A percentile compares a stretch with the other conserved stretches of the same genome.
Evolutionary conservation across 2,888 invertebrate species (phyloP).

Genomic region (Perizoma affinitatum): DNA sequence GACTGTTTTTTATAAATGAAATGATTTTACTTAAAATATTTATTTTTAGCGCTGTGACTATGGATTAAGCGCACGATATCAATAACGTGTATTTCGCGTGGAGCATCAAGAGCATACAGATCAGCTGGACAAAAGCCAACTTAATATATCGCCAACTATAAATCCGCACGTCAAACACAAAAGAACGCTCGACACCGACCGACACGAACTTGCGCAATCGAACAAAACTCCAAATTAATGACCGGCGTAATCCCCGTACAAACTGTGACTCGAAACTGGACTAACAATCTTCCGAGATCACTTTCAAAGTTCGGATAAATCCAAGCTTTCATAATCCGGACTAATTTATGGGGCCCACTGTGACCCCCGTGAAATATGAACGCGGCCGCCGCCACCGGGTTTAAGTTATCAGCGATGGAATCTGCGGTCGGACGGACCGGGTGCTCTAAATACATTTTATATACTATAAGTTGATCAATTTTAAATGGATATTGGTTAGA

Average conservation of each 20-base stretch:
- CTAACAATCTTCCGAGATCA: constrained; percentile 45
- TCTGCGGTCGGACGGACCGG: constrained; percentile 31
- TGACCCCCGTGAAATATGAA: constrained; percentile 60
- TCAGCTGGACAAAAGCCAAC: constrained; percentile 41
- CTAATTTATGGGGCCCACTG: constrained; percentile 42
- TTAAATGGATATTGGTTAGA: too few relatives aligned
- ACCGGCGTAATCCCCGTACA: constrained; percentile 45
- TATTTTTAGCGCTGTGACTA: too few relatives aligned
- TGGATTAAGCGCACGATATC: constrained; percentile 13
- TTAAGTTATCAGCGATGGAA: constrained; percentile 49
- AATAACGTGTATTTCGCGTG: constrained; percentile 28
- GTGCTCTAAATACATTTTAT: not conserved
- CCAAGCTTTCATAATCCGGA: constrained; percentile 45
- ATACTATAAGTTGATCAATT: not conserved
- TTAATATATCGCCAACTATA: constrained; percentile 43
- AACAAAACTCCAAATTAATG: constrained; percentile 48
- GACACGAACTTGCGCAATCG: constrained; percentile 39
- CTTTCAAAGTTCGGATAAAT: constrained; percentile 44
- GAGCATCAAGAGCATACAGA: constrained; percentile 33
- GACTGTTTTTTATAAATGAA: too few relatives aligned
- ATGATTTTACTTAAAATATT: too few relatives aligned
- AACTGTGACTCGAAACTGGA: constrained; percentile 37
- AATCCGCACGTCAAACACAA: constrained; percentile 40
- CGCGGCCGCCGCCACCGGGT: constrained; percentile 39
- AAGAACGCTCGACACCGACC: constrained; percentile 30